Conservation (phyloP, 2,797 vertebrate genomes). For the Sebastes steindachneri region DNA sequence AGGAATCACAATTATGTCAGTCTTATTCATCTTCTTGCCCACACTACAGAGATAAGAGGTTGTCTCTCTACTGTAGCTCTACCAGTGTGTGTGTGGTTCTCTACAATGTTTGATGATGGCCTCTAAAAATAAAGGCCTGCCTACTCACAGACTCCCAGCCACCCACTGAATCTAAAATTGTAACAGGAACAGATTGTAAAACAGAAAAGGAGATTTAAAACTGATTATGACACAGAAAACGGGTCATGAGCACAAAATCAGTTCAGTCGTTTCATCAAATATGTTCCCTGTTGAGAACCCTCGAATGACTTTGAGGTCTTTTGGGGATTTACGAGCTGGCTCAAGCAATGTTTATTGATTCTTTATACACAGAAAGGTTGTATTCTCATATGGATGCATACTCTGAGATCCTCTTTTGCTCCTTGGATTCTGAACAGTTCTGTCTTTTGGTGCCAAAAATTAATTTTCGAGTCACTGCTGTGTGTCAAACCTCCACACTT, state of each 20-base stretch:
- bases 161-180: slow-evolving; percentile 20
- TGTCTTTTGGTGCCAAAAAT: not conserved
- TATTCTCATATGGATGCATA: not conserved
- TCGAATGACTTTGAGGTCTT: not conserved
- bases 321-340: not conserved
- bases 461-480: not conserved
- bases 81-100: not conserved
- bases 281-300: not conserved
- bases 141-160: slow-evolving; percentile 7
- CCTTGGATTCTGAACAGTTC: not conserved
- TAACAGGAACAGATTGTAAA: slow-evolving; percentile 10
- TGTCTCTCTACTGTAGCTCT: not conserved
- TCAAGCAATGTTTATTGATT: slow-evolving; percentile 10
- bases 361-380: not conserved
- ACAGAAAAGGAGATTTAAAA: not conserved
- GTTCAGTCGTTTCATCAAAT: not conserved
- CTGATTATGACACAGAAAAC: not conserved
- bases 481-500: not conserved
- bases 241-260: not conserved
- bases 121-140: slow-evolving; percentile 27
- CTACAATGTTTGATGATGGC: not conserved
- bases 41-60: not conserved
- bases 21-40: not conserved
- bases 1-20: slow-evolving; percentile 1
- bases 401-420: not conserved